Evolutionary conservation across 2,797 vertebrate species (phyloP), one percentile per base, ranked within the genome.

Genomic region (Sebastes iracundus): DNA sequence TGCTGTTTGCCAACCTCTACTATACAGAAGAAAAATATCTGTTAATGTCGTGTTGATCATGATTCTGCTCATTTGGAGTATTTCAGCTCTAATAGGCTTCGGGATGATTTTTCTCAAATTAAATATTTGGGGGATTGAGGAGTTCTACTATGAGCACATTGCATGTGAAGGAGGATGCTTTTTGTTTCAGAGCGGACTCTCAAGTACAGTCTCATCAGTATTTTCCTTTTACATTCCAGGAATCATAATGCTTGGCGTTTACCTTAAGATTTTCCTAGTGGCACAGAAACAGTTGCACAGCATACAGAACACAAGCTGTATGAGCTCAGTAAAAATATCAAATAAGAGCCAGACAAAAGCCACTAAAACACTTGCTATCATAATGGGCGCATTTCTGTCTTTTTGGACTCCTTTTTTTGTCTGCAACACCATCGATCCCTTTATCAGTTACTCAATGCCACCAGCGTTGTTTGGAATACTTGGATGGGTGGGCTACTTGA

Each of bases 351-450:
- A 81, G 63, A 79, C 62, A 12, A 88, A 88, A 72, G 83, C 83
- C 71, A 88, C 86, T 14, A 85, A 79, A 76, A 88, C 86, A 7
- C 86, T 88, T 8, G 80, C 83, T 9, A 73, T 85, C 20, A 80
- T 88, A 6, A 83, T 88, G 83, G 86, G 86, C 2, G 62, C 72
- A 1, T 88, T 88, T 62, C 77, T 88, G 22, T 81, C 74, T 8
- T 92, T 80, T 22, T 92, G 91, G 91, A 80, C 86, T 22, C 91
- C 90, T 0, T 93, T 93, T 77, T 93, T 93, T 70, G 18, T 92
- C 4, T 89, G 87, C 69, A 89, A 87, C 25, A n/a, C 81, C 5
- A 58, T 86, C 22, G 78, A 93, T 73, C 88, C 90, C 1, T 88
- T 78, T 12, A 86, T 88, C 5, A 74, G 66, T 22, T 90, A 92